Percentiles rank a stretch among this genome's conserved stretches.
phyloP scores from a whole-genome alignment of 2,888 invertebrate genomes.

The Lottia gigantea region DNA sequence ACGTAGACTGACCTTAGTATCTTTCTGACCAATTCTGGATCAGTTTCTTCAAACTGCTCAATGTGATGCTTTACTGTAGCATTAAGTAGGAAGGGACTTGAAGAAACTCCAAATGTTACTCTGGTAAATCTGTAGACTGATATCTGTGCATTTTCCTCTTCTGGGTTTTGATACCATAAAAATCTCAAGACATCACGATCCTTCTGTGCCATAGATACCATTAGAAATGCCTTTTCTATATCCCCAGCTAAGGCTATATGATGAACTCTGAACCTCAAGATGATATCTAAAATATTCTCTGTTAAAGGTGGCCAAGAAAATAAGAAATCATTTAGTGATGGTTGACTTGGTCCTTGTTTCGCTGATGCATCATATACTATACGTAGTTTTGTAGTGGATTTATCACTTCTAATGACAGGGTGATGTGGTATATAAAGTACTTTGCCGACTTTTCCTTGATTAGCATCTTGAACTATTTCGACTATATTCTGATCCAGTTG shows the following conservation, averaged over 20 bases:
- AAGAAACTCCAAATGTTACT: neutral
- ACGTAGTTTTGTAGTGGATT: neutral
- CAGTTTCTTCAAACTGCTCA: neutral
- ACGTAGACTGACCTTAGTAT: neutral
- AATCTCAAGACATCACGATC: neutral
- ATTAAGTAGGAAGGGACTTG: neutral
- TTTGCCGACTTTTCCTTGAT: neutral
- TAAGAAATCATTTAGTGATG: neutral
- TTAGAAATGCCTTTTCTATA: neutral
- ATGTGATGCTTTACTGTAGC: neutral
- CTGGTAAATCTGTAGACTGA: neutral
- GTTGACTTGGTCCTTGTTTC: neutral
- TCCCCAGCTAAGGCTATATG: neutral
- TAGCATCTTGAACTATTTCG: neutral
- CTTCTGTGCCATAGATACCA: neutral
- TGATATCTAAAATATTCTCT: neutral
- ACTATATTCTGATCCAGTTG: neutral
- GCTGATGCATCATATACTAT: neutral
- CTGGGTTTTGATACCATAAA: neutral
- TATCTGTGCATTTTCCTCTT: neutral
- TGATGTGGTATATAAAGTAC: neutral
- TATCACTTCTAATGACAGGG: neutral
- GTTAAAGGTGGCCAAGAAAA: neutral
- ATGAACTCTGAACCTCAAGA: neutral
- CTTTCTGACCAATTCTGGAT: neutral